Evolutionary conservation across 2,888 invertebrate genomes (phyloP).

Genomic region (Cryptocheilus praepositus): DNA sequence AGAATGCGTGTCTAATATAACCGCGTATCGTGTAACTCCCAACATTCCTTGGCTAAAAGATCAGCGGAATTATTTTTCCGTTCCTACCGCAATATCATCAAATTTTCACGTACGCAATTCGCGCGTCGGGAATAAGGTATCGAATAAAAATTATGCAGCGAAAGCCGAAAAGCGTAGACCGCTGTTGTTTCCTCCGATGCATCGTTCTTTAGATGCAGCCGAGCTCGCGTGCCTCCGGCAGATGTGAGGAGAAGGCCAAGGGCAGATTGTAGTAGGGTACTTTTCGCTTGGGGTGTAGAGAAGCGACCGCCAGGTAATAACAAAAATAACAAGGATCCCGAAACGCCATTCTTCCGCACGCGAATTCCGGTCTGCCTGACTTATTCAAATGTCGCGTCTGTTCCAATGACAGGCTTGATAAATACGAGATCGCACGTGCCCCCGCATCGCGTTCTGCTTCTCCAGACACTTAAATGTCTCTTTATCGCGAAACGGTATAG

Average conservation of each 20-base stretch:
- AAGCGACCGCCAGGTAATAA: conserved; percentile 62
- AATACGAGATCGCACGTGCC: neutral
- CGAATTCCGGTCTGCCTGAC: conserved; percentile 43
- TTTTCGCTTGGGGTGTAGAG: conserved; percentile 38
- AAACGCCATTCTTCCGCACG: conserved; percentile 47
- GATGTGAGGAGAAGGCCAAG: conserved; percentile 55
- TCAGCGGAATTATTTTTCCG: too few species aligned
- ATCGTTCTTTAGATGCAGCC: conserved; percentile 36
- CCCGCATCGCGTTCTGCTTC: conserved; percentile 8
- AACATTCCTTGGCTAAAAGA: too few species aligned
- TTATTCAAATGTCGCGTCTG: conserved; percentile 43
- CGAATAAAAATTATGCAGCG: neutral
- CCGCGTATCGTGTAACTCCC: neutral
- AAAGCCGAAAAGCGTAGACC: neutral
- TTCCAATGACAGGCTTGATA: conserved; percentile 7
- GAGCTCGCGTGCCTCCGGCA: conserved; percentile 62
- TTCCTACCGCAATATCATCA: neutral
- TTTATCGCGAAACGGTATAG: conserved; percentile 23
- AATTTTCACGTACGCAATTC: neutral
- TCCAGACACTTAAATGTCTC: neutral
- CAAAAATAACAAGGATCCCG: conserved; percentile 59
- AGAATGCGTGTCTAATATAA: too few species aligned
- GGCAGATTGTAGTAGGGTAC: conserved; percentile 33
- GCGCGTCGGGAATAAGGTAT: neutral
- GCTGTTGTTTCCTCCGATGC: conserved; percentile 3